Evolutionary conservation across 2,888 invertebrate genomes (phyloP).

Genomic region (Scaeva pyrastri): DNA sequence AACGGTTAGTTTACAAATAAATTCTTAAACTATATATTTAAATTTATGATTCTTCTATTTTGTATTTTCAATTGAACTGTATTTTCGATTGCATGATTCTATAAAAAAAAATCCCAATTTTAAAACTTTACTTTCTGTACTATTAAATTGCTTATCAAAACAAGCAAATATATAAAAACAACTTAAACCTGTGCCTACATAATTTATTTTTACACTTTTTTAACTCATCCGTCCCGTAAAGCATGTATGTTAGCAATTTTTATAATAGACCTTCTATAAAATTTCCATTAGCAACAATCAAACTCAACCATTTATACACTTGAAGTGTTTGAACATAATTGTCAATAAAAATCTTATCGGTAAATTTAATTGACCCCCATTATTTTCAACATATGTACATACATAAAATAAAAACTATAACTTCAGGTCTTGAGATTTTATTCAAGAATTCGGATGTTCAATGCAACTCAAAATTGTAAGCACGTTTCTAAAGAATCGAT

Average conservation of each 20-base stretch:
- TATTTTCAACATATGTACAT: not conserved
- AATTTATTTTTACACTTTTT: not conserved
- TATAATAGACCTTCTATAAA: not conserved
- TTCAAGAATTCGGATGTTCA: not conserved
- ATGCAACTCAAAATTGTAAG: no score
- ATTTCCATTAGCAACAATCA: slow-evolving; percentile 42
- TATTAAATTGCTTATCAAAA: not conserved
- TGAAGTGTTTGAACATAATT: not conserved
- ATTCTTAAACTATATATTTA: no score
- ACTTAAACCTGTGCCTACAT: not conserved
- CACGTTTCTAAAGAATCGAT: not conserved
- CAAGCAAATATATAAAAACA: not conserved
- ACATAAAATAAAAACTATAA: not conserved
- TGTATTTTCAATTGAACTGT: no score
- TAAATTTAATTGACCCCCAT: slow-evolving; percentile 4
- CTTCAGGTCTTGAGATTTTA: not conserved
- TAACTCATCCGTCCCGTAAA: not conserved
- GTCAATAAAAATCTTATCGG: slow-evolving; percentile 18
- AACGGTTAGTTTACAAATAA: no score
- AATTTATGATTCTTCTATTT: no score
- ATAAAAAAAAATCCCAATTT: not conserved
- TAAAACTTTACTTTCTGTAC: not conserved
- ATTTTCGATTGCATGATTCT: no score
- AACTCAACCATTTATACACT: slow-evolving; percentile 18
- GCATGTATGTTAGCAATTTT: not conserved